Conservation (phyloP, 1,140 invertebrate species). For the Meteorus sp. region DNA sequence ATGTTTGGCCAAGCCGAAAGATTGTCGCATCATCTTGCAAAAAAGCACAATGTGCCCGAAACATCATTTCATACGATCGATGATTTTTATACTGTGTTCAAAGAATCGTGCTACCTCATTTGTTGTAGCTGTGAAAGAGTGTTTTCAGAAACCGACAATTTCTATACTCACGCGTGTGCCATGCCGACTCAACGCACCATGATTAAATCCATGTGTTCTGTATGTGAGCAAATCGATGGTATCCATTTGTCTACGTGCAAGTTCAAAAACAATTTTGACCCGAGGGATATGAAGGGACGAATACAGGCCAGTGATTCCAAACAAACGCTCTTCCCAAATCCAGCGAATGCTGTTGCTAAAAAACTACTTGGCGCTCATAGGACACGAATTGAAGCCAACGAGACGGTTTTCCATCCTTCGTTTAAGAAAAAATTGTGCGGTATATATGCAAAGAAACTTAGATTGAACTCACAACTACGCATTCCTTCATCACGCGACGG, state of each 20-base stretch:
- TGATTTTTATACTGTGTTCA: constrained; percentile 66
- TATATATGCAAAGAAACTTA: constrained; percentile 22
- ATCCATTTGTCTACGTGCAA: constrained; percentile 48
- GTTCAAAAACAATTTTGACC: constrained; percentile 31
- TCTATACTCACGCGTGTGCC: constrained; percentile 71
- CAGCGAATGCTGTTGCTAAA: background rate
- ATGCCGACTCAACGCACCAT: constrained; percentile 31
- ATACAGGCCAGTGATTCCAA: background rate
- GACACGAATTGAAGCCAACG: constrained; percentile 31
- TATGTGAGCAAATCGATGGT: constrained; percentile 46
- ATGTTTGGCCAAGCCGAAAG: constrained; percentile 79
- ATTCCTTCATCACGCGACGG: background rate
- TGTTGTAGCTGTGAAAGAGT: constrained; percentile 78
- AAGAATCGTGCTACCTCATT: constrained; percentile 71
- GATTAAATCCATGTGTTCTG: constrained; percentile 42
- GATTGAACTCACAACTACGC: background rate
- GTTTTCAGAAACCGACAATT: constrained; percentile 72
- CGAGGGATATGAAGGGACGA: constrained; percentile 15
- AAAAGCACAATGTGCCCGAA: constrained; percentile 74
- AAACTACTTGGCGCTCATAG: constrained; percentile 15
- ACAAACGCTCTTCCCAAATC: background rate
- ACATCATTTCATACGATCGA: constrained; percentile 65
- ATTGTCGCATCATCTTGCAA: constrained; percentile 71
- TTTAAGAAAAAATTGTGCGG: constrained; percentile 28
- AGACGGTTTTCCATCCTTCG: constrained; percentile 27